phyloP scores from a whole-genome alignment of 2,113 vertebrate genomes.

The Okapia johnstoni region DNA sequence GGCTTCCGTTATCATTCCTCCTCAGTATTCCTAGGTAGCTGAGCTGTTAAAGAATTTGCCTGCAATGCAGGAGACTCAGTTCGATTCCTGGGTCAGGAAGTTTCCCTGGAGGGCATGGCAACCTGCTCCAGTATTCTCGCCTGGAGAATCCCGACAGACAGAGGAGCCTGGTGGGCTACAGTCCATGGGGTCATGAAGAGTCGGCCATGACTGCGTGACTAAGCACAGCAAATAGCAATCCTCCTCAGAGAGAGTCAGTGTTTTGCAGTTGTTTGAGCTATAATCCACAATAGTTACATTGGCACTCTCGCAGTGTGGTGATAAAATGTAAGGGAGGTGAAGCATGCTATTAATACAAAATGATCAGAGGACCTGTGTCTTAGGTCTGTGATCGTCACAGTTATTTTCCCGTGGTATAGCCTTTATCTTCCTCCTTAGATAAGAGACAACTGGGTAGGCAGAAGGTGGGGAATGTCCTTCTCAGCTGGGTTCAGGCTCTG shows the following conservation, averaged over 20 bases:
- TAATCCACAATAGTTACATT: not conserved
- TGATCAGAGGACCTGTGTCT: not conserved
- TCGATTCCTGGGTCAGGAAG: not conserved
- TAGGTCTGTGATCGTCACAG: not conserved
- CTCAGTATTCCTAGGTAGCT: not conserved
- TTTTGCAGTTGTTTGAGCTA: not conserved
- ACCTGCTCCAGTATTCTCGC: not conserved
- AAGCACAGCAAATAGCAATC: not conserved
- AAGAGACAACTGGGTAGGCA: not conserved
- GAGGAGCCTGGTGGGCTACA: not conserved
- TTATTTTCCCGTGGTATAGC: not conserved
- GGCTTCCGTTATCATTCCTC: not conserved
- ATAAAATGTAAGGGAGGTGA: not conserved
- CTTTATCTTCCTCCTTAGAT: not conserved
- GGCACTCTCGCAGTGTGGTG: not conserved
- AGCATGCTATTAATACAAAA: not conserved
- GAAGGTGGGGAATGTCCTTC: not conserved
- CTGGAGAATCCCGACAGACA: not conserved
- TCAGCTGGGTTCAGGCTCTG: not conserved
- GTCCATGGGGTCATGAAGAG: not conserved
- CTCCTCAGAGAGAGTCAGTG: not conserved
- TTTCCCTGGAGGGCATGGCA: not conserved
- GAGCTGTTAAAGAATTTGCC: not conserved
- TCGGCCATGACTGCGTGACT: not conserved
- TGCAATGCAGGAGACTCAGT: not conserved